Conservation (phyloP, 2,113 vertebrate genomes). For the Pongo abelii region DNA sequence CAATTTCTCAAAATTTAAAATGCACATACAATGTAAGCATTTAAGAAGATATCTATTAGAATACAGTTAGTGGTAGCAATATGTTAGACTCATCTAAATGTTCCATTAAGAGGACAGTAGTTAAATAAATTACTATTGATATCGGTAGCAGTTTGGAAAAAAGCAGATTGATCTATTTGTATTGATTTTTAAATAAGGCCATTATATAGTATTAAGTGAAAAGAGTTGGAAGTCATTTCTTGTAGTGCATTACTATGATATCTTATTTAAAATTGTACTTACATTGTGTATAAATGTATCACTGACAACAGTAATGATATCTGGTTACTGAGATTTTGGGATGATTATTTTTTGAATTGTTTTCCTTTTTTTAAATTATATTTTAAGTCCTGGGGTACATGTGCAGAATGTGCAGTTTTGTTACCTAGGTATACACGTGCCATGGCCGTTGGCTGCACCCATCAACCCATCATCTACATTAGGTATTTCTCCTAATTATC, state of each 20-base stretch:
- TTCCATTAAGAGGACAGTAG: not conserved
- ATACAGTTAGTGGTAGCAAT: not conserved
- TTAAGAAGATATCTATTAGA: not conserved
- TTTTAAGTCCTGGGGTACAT: no score
- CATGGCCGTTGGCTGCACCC: no score
- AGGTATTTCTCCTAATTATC: no score
- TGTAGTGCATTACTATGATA: not conserved
- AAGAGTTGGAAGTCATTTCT: conserved; percentile 8
- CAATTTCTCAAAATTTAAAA: not conserved
- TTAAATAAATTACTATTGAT: conserved; percentile 44
- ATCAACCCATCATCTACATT: no score
- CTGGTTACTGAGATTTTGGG: not conserved
- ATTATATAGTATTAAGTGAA: not conserved
- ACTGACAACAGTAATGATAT: not conserved
- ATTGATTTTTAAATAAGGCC: conserved; percentile 30
- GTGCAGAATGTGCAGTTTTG: no score
- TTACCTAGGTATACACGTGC: no score
- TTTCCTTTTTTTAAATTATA: no score
- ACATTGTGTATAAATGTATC: not conserved
- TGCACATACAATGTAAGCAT: not conserved
- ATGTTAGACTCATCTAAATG: not conserved
- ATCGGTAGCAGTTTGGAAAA: not conserved
- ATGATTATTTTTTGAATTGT: not conserved
- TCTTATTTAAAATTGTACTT: not conserved
- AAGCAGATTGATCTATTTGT: not conserved